Percentiles rank a stretch among this genome's conserved stretches.
Conservation (phyloP, 1,140 invertebrate genomes). For the Magallana gigas region DNA sequence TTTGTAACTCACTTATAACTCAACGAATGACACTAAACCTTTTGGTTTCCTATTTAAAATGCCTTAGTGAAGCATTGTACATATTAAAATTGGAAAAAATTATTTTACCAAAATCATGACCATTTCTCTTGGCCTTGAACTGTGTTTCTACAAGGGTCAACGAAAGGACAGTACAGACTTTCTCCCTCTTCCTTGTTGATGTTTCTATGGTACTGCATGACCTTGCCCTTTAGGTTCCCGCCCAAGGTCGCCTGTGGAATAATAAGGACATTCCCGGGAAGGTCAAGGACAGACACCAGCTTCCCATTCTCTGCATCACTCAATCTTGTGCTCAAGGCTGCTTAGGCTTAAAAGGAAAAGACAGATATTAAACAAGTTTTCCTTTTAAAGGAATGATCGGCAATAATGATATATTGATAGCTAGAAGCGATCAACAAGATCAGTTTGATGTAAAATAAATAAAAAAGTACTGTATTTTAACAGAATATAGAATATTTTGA, state of each 20-base stretch:
- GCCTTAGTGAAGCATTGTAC: too few relatives aligned
- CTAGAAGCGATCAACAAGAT: too few relatives aligned
- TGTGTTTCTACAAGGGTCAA: constrained; percentile 66
- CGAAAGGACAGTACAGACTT: constrained; percentile 76
- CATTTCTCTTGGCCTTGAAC: background rate
- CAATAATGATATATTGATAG: too few relatives aligned
- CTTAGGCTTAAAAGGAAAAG: constrained; percentile 71
- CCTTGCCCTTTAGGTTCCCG: constrained; percentile 79
- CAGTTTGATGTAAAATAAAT: too few relatives aligned
- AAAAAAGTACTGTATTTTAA: too few relatives aligned
- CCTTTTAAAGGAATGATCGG: too few relatives aligned
- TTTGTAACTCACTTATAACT: too few relatives aligned
- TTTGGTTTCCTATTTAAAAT: too few relatives aligned
- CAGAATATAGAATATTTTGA: too few relatives aligned
- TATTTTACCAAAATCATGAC: constrained; percentile 27
- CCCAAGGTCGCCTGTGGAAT: constrained; percentile 80
- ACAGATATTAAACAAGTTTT: too few relatives aligned
- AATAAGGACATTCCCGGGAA: constrained; percentile 71
- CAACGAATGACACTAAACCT: too few relatives aligned
- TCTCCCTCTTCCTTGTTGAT: constrained; percentile 77
- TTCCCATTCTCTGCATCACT: constrained; percentile 71
- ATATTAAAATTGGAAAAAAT: too few relatives aligned
- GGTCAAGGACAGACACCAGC: constrained; percentile 74
- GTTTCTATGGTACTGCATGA: constrained; percentile 80
- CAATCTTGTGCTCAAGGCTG: constrained; percentile 73